phyloP scores from a whole-genome alignment of 2,888 invertebrate species.

The Neelides folsomi region DNA sequence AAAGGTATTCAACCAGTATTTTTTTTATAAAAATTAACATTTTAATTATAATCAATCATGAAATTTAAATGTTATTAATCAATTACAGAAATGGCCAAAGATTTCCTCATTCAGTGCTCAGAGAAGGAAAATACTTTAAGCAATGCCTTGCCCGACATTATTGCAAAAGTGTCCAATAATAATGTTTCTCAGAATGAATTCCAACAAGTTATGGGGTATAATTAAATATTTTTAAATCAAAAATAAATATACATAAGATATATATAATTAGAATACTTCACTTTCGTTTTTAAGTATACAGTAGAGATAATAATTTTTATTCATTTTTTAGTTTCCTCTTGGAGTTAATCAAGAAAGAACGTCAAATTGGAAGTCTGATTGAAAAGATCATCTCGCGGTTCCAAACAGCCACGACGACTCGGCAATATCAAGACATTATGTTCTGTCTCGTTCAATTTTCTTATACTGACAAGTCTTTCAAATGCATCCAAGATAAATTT shows the following conservation, averaged over 20 bases:
- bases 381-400: conserved; percentile 26
- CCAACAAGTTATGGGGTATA: conserved; percentile 26
- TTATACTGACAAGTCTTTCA: conserved; percentile 26
- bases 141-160: conserved; percentile 28
- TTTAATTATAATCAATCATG: too few relatives aligned
- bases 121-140: conserved; percentile 28
- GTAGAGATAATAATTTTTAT: too few relatives aligned
- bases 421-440: conserved; percentile 22
- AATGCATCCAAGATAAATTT: conserved; percentile 22
- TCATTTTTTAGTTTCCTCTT: conserved; percentile 14
- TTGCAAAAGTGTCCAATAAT: conserved; percentile 21
- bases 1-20: conserved; percentile 14
- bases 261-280: too few relatives aligned
- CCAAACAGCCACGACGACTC: conserved; percentile 13
- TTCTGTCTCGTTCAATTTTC: conserved; percentile 24
- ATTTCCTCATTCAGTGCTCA: conserved; percentile 25
- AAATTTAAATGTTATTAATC: background rate
- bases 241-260: too few relatives aligned
- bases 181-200: conserved; percentile 20
- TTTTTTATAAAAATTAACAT: conserved; percentile 1
- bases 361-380: conserved; percentile 21
- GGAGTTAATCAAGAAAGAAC: conserved; percentile 24
- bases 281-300: too few relatives aligned
- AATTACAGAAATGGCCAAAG: conserved; percentile 22
- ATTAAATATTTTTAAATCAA: too few relatives aligned